These are phyloP conservation scores for Prorops nasuta DNA, from an alignment of 1,140 invertebrate species.

Conservation along the genomic window DNA sequence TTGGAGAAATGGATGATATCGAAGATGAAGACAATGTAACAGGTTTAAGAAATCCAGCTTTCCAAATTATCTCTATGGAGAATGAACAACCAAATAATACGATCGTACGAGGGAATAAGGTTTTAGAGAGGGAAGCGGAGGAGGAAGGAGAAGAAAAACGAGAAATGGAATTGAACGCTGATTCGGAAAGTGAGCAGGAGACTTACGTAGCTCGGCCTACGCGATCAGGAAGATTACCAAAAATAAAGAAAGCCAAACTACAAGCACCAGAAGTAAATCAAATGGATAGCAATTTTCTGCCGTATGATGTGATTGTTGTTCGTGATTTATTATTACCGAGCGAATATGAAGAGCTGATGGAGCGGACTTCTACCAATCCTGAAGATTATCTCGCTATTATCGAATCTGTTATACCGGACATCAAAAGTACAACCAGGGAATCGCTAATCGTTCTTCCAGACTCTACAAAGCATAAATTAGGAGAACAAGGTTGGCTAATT, in stretches of 20 bases:
- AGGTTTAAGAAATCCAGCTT: no score
- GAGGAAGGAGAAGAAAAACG: slow-evolving; percentile 1
- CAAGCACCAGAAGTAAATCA: slow-evolving; percentile 39
- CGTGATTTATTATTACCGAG: no score
- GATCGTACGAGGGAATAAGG: slow-evolving; percentile 3
- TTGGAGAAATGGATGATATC: slow-evolving; percentile 9
- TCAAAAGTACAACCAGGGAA: slow-evolving; percentile 46
- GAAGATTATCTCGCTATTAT: no score
- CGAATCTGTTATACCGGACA: slow-evolving; percentile 32
- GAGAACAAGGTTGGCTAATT: no score
- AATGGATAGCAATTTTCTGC: no score
- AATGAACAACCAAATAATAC: no score
- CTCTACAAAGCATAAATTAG: no score
- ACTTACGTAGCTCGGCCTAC: slow-evolving; percentile 44
- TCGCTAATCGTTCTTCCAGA: slow-evolving; percentile 50
- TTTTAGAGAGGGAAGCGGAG: no score
- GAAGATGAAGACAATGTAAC: background rate
- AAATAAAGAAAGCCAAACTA: slow-evolving; percentile 33
- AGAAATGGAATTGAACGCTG: background rate
- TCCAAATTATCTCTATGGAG: no score
- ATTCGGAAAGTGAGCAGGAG: slow-evolving; percentile 37
- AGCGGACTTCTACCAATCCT: no score
- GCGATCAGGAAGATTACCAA: slow-evolving; percentile 43
- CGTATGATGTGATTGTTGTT: no score
- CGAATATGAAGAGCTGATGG: no score